phyloP scores from a whole-genome alignment of 2,888 invertebrate genomes.

The Colletes collaris region DNA sequence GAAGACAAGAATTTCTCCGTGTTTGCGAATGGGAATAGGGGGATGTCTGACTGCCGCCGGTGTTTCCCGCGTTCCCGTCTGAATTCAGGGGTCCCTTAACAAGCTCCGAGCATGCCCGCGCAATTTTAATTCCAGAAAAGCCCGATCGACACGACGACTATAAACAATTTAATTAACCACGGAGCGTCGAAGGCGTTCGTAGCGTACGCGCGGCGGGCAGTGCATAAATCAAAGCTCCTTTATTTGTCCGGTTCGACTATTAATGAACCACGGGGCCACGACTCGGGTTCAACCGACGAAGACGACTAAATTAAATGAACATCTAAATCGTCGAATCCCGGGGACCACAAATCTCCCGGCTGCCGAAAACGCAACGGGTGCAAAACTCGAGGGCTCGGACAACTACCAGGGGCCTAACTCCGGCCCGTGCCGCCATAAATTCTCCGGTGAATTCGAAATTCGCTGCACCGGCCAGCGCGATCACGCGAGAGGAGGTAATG shows the following conservation, averaged over 20 bases:
- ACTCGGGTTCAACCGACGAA: constrained; percentile 32
- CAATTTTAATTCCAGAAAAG: constrained; percentile 49
- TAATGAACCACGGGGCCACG: constrained; percentile 59
- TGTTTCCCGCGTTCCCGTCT: too few species aligned
- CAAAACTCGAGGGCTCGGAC: constrained; percentile 49
- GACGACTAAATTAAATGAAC: constrained; percentile 78
- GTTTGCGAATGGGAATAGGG: too few species aligned
- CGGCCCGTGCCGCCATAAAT: constrained; percentile 61
- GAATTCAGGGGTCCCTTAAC: constrained; percentile 14
- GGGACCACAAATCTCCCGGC: constrained; percentile 65
- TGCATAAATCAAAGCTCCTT: constrained; percentile 61
- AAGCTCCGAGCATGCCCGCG: not conserved
- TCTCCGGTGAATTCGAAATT: constrained; percentile 68
- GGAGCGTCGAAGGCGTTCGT: constrained; percentile 28
- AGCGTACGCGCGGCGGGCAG: constrained; percentile 40
- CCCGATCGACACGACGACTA: constrained; percentile 21
- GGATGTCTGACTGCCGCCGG: not conserved
- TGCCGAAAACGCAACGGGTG: constrained; percentile 68
- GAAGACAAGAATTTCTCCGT: too few species aligned
- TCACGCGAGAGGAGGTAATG: constrained; percentile 59
- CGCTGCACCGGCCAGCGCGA: constrained; percentile 52
- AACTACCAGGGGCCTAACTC: constrained; percentile 54
- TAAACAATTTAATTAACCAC: constrained; percentile 55
- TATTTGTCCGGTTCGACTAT: constrained; percentile 55
- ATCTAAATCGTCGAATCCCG: constrained; percentile 75